phyloP scores from a whole-genome alignment of 2,888 invertebrate species.

The Heliconius ismenius region DNA sequence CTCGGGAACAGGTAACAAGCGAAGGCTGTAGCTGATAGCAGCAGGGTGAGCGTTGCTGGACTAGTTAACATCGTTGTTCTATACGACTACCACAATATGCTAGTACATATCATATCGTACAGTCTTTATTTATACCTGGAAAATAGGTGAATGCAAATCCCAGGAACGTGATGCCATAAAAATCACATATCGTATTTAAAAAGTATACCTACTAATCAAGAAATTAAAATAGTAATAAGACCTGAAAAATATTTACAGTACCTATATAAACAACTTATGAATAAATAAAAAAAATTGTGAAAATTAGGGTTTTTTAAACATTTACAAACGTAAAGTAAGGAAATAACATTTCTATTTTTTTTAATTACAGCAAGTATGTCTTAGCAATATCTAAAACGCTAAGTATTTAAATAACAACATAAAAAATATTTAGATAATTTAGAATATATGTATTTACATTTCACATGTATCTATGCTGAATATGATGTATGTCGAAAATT shows the following conservation, averaged over 20 bases:
- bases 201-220: too few species aligned
- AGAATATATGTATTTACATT: not conserved
- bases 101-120: constrained; percentile 15
- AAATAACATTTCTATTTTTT: too few species aligned
- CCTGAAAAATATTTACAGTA: too few species aligned
- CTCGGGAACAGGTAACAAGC: constrained; percentile 81
- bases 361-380: not conserved
- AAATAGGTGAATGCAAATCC: not conserved
- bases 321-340: too few species aligned
- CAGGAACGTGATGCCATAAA: not conserved
- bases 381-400: not conserved
- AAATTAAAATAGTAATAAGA: too few species aligned
- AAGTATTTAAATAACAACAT: not conserved
- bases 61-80: constrained; percentile 55
- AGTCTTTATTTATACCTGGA: constrained; percentile 10
- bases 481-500: not conserved
- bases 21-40: constrained; percentile 58
- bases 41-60: constrained; percentile 48
- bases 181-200: not conserved
- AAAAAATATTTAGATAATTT: not conserved
- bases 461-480: not conserved
- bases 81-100: constrained; percentile 2
- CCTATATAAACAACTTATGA: too few species aligned
- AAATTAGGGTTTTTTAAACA: too few species aligned
- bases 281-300: too few species aligned